A percentile compares a stretch with the other conserved stretches of the same genome.
Conservation (phyloP, 2,113 vertebrate genomes). For the Rhipidura dahli region DNA sequence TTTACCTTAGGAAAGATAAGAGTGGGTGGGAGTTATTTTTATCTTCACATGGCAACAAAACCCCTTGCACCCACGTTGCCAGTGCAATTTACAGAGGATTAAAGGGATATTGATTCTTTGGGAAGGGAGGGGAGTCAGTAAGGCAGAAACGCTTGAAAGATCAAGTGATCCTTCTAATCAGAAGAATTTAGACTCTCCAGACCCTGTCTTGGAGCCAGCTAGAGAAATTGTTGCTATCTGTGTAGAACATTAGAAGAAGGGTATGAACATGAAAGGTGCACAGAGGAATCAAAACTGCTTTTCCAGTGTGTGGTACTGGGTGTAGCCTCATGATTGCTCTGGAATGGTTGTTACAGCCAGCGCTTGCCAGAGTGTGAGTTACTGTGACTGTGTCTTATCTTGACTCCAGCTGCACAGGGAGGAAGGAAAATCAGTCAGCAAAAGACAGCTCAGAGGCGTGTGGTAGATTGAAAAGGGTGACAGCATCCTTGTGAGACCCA, state of each 20-base stretch:
- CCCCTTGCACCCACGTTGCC: background rate
- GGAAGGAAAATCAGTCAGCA: background rate
- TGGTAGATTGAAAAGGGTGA: background rate
- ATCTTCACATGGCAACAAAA: background rate
- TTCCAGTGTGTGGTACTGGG: background rate
- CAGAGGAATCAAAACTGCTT: background rate
- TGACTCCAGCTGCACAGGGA: background rate
- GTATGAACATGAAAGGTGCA: background rate
- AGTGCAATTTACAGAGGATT: background rate
- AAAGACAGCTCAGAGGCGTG: background rate
- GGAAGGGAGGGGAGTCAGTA: background rate
- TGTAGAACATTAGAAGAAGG: background rate
- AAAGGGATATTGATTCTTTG: background rate
- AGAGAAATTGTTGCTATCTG: background rate
- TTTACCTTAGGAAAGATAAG: constrained; percentile 25
- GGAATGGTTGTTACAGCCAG: background rate
- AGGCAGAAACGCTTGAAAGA: background rate
- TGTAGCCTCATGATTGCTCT: background rate
- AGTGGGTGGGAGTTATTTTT: background rate
- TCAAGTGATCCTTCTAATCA: background rate
- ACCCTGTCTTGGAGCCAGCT: background rate
- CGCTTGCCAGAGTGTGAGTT: background rate
- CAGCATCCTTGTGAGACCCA: background rate
- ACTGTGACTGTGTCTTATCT: background rate
- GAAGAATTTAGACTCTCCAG: background rate